These are phyloP conservation scores for Cercocebus atys DNA, from an alignment of 2,113 vertebrate genomes.

Conservation along the genomic window DNA sequence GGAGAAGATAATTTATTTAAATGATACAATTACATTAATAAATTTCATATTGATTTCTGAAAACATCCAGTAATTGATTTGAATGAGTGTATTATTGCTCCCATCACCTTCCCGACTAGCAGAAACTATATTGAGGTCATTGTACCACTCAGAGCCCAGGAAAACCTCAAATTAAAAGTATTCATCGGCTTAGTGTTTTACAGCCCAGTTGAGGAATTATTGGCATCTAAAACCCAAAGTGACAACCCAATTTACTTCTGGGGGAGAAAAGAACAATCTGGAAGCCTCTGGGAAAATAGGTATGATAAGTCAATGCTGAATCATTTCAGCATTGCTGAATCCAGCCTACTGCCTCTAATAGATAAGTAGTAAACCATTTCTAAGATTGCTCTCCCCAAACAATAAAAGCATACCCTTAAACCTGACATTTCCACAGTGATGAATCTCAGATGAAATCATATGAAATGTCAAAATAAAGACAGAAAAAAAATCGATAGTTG, in stretches of 20 bases:
- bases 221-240: slow-evolving; percentile 73
- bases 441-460: slow-evolving; percentile 85
- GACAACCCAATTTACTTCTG: slow-evolving; percentile 73
- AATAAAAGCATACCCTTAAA: slow-evolving; percentile 80
- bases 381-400: slow-evolving; percentile 80
- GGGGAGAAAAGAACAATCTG: slow-evolving; percentile 61
- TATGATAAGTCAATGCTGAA: slow-evolving; percentile 56
- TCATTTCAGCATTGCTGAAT: slow-evolving; percentile 73
- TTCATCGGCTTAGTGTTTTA: slow-evolving; percentile 15
- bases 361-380: slow-evolving; percentile 80
- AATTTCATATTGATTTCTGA: neutral
- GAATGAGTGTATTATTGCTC: neutral
- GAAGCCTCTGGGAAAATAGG: slow-evolving; percentile 71
- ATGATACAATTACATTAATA: neutral
- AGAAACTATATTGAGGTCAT: neutral
- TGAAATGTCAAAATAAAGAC: slow-evolving; percentile 86
- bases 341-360: slow-evolving; percentile 72
- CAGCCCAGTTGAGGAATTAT: slow-evolving; percentile 70
- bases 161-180: slow-evolving; percentile 44
- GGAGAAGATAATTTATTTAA: neutral
- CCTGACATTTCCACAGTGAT: slow-evolving; percentile 85
- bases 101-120: neutral
- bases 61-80: neutral
- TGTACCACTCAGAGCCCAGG: neutral
- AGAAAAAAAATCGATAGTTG: slow-evolving; percentile 85